Evolutionary conservation across 1,140 invertebrate genomes (phyloP).

Genomic region (Dolichoris vasculosae): DNA sequence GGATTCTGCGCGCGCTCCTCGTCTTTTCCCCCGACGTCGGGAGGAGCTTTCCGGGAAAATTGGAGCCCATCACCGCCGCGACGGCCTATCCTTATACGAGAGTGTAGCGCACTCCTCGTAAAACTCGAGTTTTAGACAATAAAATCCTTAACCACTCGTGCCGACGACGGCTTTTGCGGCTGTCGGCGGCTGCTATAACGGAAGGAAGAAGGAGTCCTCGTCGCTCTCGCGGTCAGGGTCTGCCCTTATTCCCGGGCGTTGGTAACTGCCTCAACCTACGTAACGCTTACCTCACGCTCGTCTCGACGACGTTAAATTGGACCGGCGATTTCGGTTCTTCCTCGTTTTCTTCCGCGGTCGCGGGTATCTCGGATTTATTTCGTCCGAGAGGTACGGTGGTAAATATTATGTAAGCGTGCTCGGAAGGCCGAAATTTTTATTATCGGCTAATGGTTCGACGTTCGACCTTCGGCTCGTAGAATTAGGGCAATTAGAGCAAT

Average conservation of each 20-base stretch:
- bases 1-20: constrained; percentile 13
- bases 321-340: neutral
- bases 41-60: constrained; percentile 50
- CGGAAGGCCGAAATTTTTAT: constrained; percentile 25
- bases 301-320: neutral
- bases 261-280: neutral
- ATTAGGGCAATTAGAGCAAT: constrained; percentile 3
- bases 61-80: constrained; percentile 28
- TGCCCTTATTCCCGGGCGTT: constrained; percentile 11
- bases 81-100: neutral
- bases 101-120: constrained; percentile 19
- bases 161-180: neutral
- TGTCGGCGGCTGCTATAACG: constrained; percentile 3
- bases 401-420: constrained; percentile 16
- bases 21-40: neutral
- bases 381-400: neutral
- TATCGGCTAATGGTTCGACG: constrained; percentile 23
- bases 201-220: constrained; percentile 25
- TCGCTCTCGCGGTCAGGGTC: neutral
- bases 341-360: neutral
- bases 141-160: constrained; percentile 35
- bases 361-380: neutral
- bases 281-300: neutral
- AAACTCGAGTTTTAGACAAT: constrained; percentile 39
- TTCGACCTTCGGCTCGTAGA: constrained; percentile 3